Conservation (phyloP, 1,140 invertebrate genomes). For the Globodera rostochiensis region DNA sequence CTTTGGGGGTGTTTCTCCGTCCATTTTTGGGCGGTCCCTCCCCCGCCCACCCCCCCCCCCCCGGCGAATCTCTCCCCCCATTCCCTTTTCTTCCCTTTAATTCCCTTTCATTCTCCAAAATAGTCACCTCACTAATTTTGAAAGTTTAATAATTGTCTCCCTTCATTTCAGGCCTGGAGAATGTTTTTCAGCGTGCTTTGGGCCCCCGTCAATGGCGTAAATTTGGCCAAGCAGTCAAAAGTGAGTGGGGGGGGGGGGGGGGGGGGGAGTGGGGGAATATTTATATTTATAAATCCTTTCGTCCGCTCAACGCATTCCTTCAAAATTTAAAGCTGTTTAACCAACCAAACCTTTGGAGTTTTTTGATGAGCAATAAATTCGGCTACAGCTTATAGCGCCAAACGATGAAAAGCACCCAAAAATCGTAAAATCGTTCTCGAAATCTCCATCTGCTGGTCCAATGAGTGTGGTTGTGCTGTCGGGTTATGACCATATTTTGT, state of each 20-base stretch:
- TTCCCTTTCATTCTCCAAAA: background rate
- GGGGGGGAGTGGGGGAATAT: background rate
- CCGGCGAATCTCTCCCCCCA: background rate
- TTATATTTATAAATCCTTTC: background rate
- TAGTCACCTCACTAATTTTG: no score
- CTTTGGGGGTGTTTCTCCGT: background rate
- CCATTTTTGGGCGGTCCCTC: background rate
- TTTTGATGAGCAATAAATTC: conserved; percentile 9
- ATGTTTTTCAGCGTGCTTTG: conserved; percentile 31
- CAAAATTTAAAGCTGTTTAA: background rate
- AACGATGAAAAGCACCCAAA: background rate
- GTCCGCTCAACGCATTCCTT: background rate
- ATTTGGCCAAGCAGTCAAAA: conserved; percentile 37
- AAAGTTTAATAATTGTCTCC: background rate
- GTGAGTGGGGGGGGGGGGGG: conserved; percentile 1
- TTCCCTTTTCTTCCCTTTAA: background rate
- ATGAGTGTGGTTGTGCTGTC: background rate
- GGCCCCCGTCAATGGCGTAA: conserved; percentile 29
- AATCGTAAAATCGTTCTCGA: background rate
- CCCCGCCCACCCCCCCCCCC: no score
- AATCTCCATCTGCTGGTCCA: background rate
- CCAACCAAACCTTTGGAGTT: background rate
- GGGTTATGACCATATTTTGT: background rate
- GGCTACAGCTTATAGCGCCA: conserved; percentile 8
- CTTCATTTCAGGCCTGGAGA: conserved; percentile 31